Evolutionary conservation across 92 coral and sea anemone genomes (phyloP).

Genomic region (Phenganax stokvisi): DNA sequence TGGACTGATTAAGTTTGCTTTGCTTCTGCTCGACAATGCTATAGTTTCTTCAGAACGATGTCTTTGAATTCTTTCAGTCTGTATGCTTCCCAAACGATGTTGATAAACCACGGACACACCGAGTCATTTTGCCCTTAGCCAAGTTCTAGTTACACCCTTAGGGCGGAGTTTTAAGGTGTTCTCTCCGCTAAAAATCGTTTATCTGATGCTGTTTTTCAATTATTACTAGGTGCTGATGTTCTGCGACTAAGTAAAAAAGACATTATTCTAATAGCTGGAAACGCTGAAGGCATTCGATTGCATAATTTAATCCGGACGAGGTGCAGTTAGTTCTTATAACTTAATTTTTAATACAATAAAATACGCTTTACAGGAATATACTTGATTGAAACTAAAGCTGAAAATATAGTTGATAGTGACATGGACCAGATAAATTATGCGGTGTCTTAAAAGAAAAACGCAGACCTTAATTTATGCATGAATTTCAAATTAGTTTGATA

Average conservation of each 20-base stretch:
- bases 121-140: too few relatives aligned
- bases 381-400: background rate
- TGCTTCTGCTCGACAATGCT: too few relatives aligned
- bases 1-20: too few relatives aligned
- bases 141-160: too few relatives aligned
- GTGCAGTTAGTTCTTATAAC: slow-evolving; percentile 29
- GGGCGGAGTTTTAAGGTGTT: background rate
- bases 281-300: slow-evolving; percentile 91
- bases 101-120: too few relatives aligned
- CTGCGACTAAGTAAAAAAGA: slow-evolving; percentile 78
- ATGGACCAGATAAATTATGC: background rate
- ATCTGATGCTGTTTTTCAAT: background rate
- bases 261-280: slow-evolving; percentile 79
- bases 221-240: slow-evolving; percentile 64
- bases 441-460: background rate
- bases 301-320: slow-evolving; percentile 83
- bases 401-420: background rate
- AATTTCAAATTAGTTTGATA: too few relatives aligned
- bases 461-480: too few relatives aligned
- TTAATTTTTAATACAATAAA: background rate
- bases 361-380: background rate
- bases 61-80: too few relatives aligned
- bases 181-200: background rate
- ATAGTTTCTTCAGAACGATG: too few relatives aligned
- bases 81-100: too few relatives aligned